phyloP scores from a whole-genome alignment of 2,797 vertebrate genomes.

The Peromyscus eremicus region DNA sequence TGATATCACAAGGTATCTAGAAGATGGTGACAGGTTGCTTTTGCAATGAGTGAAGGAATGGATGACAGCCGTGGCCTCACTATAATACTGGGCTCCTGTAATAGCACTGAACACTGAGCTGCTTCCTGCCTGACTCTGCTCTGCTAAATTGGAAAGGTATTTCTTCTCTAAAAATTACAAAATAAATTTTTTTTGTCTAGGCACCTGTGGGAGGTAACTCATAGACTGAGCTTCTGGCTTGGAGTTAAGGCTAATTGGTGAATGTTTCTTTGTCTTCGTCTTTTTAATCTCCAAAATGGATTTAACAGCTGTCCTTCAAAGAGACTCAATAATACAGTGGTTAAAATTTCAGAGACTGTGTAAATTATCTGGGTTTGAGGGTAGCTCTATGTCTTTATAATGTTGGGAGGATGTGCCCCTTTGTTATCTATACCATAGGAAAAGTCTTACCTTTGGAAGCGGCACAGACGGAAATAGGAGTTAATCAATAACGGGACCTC shows the following conservation, averaged over 20 bases:
- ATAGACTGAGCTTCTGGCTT: not conserved
- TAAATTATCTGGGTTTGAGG: not conserved
- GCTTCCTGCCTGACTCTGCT: not conserved
- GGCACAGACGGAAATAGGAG: not conserved
- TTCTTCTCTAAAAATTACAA: not conserved
- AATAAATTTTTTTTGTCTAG: not conserved
- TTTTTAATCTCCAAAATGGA: not conserved
- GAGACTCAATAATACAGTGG: not conserved
- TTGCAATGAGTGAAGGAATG: not conserved
- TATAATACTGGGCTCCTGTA: fast-evolving
- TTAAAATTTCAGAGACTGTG: not conserved
- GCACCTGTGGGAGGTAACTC: not conserved
- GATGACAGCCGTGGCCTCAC: fast-evolving
- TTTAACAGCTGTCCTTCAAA: not conserved
- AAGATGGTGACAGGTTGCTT: not conserved
- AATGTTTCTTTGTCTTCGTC: not conserved
- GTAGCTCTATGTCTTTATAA: not conserved
- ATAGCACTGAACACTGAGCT: not conserved
- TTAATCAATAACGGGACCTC: not conserved
- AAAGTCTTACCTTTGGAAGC: fast-evolving
- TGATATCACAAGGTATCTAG: not conserved
- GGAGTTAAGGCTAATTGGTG: not conserved
- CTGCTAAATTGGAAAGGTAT: not conserved
- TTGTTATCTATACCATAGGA: not conserved
- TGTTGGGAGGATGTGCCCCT: not conserved